These are phyloP conservation scores for Heliothis virescens DNA, from an alignment of 1,140 invertebrate genomes.

Conservation along the genomic window DNA sequence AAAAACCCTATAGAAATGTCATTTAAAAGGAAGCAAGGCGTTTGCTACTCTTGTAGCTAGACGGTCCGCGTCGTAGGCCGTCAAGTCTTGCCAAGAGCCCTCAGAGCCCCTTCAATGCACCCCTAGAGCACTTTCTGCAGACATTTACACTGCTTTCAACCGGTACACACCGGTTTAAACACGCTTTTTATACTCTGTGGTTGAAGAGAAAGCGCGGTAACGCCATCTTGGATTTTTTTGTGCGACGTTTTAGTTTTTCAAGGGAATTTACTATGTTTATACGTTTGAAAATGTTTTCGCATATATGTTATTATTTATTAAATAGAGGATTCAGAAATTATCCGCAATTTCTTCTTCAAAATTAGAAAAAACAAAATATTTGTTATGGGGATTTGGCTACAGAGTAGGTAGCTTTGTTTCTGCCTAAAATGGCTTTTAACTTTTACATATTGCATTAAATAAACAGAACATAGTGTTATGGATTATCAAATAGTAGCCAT, in stretches of 20 bases:
- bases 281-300: not conserved
- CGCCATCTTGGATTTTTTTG: slow-evolving; percentile 38
- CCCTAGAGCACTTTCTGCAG: slow-evolving; percentile 42
- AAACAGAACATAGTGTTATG: no score
- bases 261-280: not conserved
- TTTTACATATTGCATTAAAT: not conserved
- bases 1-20: slow-evolving; percentile 32
- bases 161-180: slow-evolving; percentile 41
- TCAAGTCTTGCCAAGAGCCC: slow-evolving; percentile 36
- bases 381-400: no score
- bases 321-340: no score
- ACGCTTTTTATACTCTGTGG: slow-evolving; percentile 43
- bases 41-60: slow-evolving; percentile 37
- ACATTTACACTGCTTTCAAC: slow-evolving; percentile 53
- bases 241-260: slow-evolving; percentile 9
- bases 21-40: slow-evolving; percentile 39
- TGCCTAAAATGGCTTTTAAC: no score
- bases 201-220: slow-evolving; percentile 33
- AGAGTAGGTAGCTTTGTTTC: no score
- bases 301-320: no score
- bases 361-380: no score
- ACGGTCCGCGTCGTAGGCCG: slow-evolving; percentile 7
- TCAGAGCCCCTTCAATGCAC: slow-evolving; percentile 38
- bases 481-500: no score
- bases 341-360: no score